These are phyloP conservation scores for Corythornis vintsioides DNA, from an alignment of 2,113 vertebrate species.

Conservation along the genomic window DNA sequence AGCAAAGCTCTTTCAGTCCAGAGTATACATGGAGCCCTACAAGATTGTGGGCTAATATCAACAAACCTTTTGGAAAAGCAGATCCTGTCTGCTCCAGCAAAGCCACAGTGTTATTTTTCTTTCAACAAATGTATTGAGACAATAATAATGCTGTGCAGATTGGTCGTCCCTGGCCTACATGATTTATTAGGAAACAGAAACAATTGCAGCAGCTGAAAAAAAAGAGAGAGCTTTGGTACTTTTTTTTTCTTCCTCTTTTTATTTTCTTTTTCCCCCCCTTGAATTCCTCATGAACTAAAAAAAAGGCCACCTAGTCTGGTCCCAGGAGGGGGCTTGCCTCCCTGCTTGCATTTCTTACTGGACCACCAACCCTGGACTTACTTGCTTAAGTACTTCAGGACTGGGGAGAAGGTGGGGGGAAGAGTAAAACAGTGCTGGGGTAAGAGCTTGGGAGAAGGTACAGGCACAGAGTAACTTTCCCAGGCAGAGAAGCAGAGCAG, in stretches of 20 bases:
- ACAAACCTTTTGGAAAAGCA: conserved; percentile 70
- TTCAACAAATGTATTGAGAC: conserved; percentile 68
- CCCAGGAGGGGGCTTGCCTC: conserved; percentile 40
- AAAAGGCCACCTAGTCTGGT: conserved; percentile 55
- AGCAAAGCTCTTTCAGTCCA: conserved; percentile 60
- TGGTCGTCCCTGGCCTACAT: conserved; percentile 21
- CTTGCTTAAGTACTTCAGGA: neutral
- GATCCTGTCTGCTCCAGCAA: conserved; percentile 62
- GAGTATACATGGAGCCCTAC: conserved; percentile 63
- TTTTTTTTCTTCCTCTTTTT: neutral
- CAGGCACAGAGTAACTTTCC: neutral
- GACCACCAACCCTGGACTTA: conserved; percentile 52
- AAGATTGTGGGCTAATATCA: conserved; percentile 63
- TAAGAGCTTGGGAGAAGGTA: neutral
- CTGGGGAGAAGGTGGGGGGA: neutral
- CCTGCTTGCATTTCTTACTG: conserved; percentile 1
- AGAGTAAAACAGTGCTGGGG: neutral
- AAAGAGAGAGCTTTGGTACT: neutral
- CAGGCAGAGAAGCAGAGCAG: neutral
- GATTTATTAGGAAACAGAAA: conserved; percentile 70
- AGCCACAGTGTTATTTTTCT: conserved; percentile 65
- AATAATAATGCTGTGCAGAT: conserved; percentile 66
- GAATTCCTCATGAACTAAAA: conserved; percentile 28
- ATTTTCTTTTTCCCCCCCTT: neutral
- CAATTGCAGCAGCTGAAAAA: conserved; percentile 45